A percentile compares a stretch with the other conserved stretches of the same genome.
Conservation (phyloP, 1,140 invertebrate genomes). For the Araneus ventricosus region DNA sequence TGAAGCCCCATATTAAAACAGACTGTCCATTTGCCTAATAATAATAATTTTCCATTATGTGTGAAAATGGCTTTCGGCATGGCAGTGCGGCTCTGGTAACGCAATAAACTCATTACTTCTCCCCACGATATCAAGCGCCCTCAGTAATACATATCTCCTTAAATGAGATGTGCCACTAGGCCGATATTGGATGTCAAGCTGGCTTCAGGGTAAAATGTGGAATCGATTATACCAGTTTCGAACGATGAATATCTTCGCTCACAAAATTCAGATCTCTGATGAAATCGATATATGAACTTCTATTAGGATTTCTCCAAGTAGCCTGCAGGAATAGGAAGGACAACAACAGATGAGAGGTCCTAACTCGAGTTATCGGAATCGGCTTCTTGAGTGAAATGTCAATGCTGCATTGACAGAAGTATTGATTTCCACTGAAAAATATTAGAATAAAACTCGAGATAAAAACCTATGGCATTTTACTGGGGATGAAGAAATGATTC, state of each 20-base stretch:
- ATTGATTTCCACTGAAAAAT: background rate
- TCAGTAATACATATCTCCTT: slow-evolving; percentile 19
- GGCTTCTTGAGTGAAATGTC: background rate
- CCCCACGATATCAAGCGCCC: background rate
- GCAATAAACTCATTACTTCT: slow-evolving; percentile 13
- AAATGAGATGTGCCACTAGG: slow-evolving; percentile 21
- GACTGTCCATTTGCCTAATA: slow-evolving; percentile 10
- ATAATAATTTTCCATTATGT: slow-evolving; percentile 14
- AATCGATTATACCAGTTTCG: slow-evolving; percentile 16
- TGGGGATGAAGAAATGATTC: background rate
- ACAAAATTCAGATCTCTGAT: background rate
- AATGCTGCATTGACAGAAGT: background rate
- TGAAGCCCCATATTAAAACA: background rate
- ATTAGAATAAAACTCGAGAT: background rate
- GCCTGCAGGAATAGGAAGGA: background rate
- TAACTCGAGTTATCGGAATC: background rate
- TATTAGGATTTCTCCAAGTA: background rate
- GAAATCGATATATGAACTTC: slow-evolving; percentile 26
- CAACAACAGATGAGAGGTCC: background rate
- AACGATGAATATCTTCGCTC: slow-evolving; percentile 17
- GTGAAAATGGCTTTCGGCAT: background rate
- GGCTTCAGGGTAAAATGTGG: background rate
- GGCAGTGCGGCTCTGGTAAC: background rate
- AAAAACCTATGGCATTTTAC: background rate
- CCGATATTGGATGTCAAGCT: background rate